These are phyloP conservation scores for Arbacia lixula DNA, from an alignment of 53 echinoderm and acorn worm genomes.

Conservation along the genomic window DNA sequence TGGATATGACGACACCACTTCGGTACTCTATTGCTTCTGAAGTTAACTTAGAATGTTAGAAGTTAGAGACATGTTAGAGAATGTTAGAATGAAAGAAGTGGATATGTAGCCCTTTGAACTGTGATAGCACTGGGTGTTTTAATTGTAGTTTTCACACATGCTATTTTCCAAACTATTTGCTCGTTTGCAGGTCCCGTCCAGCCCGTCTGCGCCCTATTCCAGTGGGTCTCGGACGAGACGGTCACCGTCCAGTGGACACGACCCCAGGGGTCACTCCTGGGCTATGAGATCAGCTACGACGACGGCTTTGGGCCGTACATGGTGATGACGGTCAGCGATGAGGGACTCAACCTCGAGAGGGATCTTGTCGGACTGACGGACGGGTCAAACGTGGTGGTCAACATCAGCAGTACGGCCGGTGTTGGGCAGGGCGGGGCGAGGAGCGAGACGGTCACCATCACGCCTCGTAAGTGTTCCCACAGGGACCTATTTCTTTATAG, in stretches of 20 bases:
- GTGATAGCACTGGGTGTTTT: too few relatives aligned
- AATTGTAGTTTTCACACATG: too few relatives aligned
- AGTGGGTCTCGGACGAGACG: conserved; percentile 4
- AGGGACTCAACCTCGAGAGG: background rate
- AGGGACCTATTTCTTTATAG: too few relatives aligned
- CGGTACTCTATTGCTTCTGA: too few relatives aligned
- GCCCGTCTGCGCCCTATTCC: conserved; percentile 29
- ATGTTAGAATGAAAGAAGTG: too few relatives aligned
- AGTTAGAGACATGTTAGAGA: too few relatives aligned
- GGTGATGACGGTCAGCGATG: background rate
- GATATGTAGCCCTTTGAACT: too few relatives aligned
- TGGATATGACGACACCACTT: too few relatives aligned
- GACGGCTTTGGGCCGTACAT: conserved; percentile 1
- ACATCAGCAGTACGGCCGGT: conserved; percentile 23
- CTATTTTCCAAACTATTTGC: too few relatives aligned
- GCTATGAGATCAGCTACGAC: conserved; percentile 22
- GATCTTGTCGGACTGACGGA: background rate
- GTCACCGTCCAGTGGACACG: conserved; percentile 34
- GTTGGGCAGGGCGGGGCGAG: background rate
- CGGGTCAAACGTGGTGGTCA: background rate
- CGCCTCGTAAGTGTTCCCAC: conserved; percentile 49
- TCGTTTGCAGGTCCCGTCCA: conserved; percentile 6
- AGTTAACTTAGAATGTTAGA: too few relatives aligned
- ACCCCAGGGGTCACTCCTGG: conserved; percentile 6
- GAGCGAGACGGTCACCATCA: conserved; percentile 7